Evolutionary conservation across 2,113 vertebrate genomes (phyloP).

Genomic region (Porphyrio hochstetteri): DNA sequence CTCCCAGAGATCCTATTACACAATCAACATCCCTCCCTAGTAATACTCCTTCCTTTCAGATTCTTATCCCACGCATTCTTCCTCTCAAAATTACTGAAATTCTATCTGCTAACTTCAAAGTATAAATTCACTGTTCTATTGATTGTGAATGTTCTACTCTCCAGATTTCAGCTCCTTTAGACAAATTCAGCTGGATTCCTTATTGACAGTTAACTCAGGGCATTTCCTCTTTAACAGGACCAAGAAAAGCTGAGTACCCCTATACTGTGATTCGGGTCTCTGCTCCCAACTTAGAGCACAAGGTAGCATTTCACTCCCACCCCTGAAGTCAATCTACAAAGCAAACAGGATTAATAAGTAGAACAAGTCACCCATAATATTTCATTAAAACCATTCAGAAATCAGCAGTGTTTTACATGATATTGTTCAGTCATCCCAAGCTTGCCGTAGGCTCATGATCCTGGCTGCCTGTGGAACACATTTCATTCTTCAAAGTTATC

Average conservation of each 20-base stretch:
- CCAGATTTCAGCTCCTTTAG: background rate
- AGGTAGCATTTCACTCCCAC: background rate
- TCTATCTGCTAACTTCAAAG: background rate
- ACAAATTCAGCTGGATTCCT: background rate
- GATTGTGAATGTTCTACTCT: background rate
- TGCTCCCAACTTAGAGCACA: background rate
- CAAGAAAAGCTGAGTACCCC: background rate
- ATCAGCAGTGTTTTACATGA: background rate
- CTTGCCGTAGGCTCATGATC: background rate
- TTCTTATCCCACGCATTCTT: background rate
- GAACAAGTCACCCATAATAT: background rate
- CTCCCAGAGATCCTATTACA: background rate
- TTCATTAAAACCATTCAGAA: background rate
- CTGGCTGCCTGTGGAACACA: background rate
- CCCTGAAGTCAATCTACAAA: background rate
- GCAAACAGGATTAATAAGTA: background rate
- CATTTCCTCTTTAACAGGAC: background rate
- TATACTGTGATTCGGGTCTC: background rate
- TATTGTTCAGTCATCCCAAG: background rate
- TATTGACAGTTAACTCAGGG: background rate
- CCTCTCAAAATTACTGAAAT: background rate
- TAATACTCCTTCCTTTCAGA: background rate
- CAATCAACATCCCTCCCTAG: background rate
- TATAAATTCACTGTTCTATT: background rate
- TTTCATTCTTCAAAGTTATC: conserved; percentile 51